phyloP scores from a whole-genome alignment of 2,797 vertebrate species.

The Clarias laeviceps region DNA sequence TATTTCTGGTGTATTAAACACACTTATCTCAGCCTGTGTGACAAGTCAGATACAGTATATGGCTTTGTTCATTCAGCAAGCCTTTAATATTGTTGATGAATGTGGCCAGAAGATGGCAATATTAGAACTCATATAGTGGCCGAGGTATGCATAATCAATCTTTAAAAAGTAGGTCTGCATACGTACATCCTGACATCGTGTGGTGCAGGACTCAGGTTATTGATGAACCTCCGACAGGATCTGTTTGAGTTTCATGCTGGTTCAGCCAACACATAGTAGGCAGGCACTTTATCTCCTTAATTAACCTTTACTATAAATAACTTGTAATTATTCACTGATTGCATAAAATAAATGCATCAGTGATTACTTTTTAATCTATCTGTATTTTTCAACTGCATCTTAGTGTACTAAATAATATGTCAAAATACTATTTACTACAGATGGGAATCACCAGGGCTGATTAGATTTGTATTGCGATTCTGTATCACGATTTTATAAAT shows the following conservation, averaged over 20 bases:
- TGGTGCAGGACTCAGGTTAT: constrained; percentile 9
- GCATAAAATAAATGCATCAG: neutral
- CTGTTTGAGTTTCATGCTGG: constrained; percentile 4
- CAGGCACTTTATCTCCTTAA: constrained; percentile 4
- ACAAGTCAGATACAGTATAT: neutral
- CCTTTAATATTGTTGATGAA: neutral
- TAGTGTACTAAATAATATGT: neutral
- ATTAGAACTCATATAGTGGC: constrained; percentile 18
- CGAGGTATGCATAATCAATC: neutral
- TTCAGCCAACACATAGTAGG: neutral
- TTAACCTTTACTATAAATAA: constrained; percentile 19
- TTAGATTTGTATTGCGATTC: no score
- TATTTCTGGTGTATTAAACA: neutral
- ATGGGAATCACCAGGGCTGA: no score
- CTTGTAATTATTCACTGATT: constrained; percentile 5
- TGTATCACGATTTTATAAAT: no score
- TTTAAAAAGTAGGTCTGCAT: constrained; percentile 21
- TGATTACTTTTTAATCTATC: neutral
- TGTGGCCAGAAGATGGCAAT: constrained; percentile 49
- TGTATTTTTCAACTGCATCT: neutral
- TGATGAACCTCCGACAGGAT: constrained; percentile 6
- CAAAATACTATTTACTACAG: neutral
- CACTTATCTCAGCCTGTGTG: neutral
- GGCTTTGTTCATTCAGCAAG: neutral
- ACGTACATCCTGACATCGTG: constrained; percentile 9